Evolutionary conservation across 1,140 invertebrate species (phyloP), one percentile per base, ranked within the genome.

Genomic region (Bombus pascuorum): DNA sequence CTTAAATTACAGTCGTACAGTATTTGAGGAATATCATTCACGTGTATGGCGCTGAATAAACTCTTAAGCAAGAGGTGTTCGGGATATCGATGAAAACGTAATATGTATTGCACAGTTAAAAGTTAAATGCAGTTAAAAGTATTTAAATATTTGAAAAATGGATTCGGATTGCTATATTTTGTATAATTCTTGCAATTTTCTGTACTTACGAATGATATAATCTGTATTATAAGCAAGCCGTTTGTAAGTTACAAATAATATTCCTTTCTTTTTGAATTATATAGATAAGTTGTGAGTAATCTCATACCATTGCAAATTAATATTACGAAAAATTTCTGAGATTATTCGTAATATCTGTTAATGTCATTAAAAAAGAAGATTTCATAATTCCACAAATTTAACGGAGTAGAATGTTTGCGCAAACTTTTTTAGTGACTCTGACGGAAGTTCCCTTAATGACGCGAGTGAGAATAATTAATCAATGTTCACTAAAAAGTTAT

Each of bases 21-120:
- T 70, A 76, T 90, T 90, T 90, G 65, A 90, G 75, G 66, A 87
- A 87, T 90, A 90, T 87, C 86, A 90, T 39, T 87, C 72, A 84
- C 65, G 86, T 87, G 79, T 47, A 79, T 72, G 59, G 70, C 32
- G 74, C 37, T 84, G 84, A 90, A 90, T 87, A 77, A 68, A 65
- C 62, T 68, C 62, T 25, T 57, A 28, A 15, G 37, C 42, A 57
- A 9, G 74, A 13, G 6, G 39, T 70, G 53, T 73, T 65, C 57
- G 12, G 4, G 22, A 62, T 42, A 74, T 68, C 42, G 39, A 32
- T 81, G 42, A 80, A 62, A 73, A 32, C 3, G 47, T 82, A 75
- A 47, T 65, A 22, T 42, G 25, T 37, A 13, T 37, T 32, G 34
- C 10, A 22, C 34, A 47, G 13, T 75, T 75, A 66, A 28, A 3